Base-by-base conservation (phyloP, 2,797 vertebrate species). In the Spinibarbus caldwelli region DNA sequence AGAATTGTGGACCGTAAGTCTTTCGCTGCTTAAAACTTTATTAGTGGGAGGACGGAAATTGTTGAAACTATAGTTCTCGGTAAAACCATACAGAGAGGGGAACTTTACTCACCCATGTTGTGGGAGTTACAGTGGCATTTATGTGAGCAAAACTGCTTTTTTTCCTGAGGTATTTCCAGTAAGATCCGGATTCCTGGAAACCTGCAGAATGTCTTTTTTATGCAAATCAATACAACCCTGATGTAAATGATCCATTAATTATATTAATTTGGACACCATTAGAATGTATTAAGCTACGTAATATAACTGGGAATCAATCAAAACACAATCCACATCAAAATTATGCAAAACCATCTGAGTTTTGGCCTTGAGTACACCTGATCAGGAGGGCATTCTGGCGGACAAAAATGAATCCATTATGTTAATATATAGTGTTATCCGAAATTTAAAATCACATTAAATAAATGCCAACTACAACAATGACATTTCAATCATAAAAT, bases 311-410 rank as follows among this genome's bases (percentile, higher is more conserved):
- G 59, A 15, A 23, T 64, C 12, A 77, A 76, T 45, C 54, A 64
- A 78, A 78, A 64, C 38, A 66, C 3, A 49, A 34, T 31, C 29
- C 29, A 64, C 12, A 34, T 23, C 23, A 52, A 76, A 83, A 26
- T 45, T 4, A 64, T 4, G 5, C 29, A n/a, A 66, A 52, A 31
- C 15, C 38, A 36, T 41, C 19, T 49, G 9, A 5, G 14, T 52
- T 85, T 31, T 31, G 41, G 78, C 70, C 59, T 57, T 17, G 15
- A 78, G 7, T 19, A 12, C 17, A 62, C 19, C 43, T 68, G 70
- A 87, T 85, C 83, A 83, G 77, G 66, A 85, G 78, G 31, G 85
- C 87, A 88, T 76, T 83, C 54, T 85, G 77, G 77, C 21, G 8
- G 12, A 49, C 68, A 36, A 80, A 57, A 68, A 76, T 43, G 1